These are phyloP conservation scores for Synergus umbraculus DNA, from an alignment of 2,888 invertebrate species.

Conservation along the genomic window DNA sequence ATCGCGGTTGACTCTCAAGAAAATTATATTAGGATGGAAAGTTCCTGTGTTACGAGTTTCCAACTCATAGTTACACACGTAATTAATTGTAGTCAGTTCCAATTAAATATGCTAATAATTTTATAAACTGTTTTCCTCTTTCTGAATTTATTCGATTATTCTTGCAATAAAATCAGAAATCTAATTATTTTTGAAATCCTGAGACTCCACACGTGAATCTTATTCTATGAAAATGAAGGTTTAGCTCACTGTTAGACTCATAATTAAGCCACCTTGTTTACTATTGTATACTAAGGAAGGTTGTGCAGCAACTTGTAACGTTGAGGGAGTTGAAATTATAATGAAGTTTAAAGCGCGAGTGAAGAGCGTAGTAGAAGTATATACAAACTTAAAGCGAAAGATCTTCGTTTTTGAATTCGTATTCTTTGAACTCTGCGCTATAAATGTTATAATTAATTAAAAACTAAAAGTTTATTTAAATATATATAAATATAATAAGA, in stretches of 20 bases:
- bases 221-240: not conserved
- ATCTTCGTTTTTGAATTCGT: too few relatives aligned
- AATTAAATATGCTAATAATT: too few relatives aligned
- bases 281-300: too few relatives aligned
- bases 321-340: too few relatives aligned
- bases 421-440: not conserved
- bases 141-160: too few relatives aligned
- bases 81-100: not conserved
- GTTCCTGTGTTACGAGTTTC: not conserved
- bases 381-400: too few relatives aligned
- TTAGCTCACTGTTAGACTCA: not conserved
- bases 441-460: not conserved
- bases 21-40: slow-evolving; percentile 49
- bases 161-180: not conserved
- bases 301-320: too few relatives aligned
- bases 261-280: too few relatives aligned
- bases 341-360: too few relatives aligned
- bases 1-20: slow-evolving; percentile 52
- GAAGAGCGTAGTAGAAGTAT: too few relatives aligned
- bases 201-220: not conserved
- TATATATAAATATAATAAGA: not conserved
- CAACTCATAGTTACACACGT: too few relatives aligned
- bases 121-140: too few relatives aligned
- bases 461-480: not conserved
- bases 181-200: not conserved